A percentile compares a stretch with the other conserved stretches of the same genome.
These are phyloP conservation scores for Phymanthus crucifer DNA, from an alignment of 92 coral and sea anemone genomes.

Conservation along the genomic window DNA sequence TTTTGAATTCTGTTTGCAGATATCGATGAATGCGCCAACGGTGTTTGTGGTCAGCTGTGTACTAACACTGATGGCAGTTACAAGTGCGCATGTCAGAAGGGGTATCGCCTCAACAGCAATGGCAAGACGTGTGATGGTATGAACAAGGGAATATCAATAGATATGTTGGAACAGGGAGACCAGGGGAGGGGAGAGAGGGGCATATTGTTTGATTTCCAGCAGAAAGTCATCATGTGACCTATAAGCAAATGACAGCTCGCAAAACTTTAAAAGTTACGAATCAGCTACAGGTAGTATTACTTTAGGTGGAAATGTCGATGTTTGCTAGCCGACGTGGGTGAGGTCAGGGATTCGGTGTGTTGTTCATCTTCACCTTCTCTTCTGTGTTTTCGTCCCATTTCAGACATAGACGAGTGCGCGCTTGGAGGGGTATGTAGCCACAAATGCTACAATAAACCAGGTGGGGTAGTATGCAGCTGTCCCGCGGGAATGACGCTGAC, in stretches of 20 bases:
- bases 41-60: slow-evolving; percentile 77
- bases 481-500: slow-evolving; percentile 91
- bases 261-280: too few relatives aligned
- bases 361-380: background rate
- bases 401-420: slow-evolving; percentile 88
- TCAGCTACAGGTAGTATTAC: too few relatives aligned
- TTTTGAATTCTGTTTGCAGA: slow-evolving; percentile 36
- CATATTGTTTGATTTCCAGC: too few relatives aligned
- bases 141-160: background rate
- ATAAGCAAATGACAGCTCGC: too few relatives aligned
- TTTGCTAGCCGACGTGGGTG: too few relatives aligned
- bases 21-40: slow-evolving; percentile 75
- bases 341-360: background rate
- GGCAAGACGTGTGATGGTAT: slow-evolving; percentile 75
- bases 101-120: slow-evolving; percentile 72
- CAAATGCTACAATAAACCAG: slow-evolving; percentile 72
- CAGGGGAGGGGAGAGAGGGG: background rate
- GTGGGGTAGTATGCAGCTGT: slow-evolving; percentile 78
- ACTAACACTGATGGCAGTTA: slow-evolving; percentile 75
- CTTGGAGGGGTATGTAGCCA: slow-evolving; percentile 82
- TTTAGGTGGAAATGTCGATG: too few relatives aligned
- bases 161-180: background rate
- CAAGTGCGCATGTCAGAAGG: slow-evolving; percentile 76
- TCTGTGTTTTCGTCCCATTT: background rate
- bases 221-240: too few relatives aligned